Percentiles rank a stretch among this genome's conserved stretches.
Evolutionary conservation across 2,797 vertebrate species (phyloP).

Genomic region (Pelodytes ibericus): DNA sequence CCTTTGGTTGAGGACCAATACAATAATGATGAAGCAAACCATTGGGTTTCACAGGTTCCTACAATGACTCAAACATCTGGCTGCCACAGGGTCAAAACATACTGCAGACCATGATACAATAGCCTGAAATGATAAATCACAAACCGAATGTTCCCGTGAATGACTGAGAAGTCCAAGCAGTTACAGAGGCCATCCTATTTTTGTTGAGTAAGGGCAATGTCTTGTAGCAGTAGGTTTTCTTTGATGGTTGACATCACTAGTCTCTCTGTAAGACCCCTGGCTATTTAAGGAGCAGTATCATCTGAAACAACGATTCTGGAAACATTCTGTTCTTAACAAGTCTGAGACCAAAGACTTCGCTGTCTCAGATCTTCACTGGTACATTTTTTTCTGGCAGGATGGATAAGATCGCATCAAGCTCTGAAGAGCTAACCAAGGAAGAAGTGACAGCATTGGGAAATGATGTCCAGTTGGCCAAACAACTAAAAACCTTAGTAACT

Average conservation of each 20-base stretch:
- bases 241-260: background rate
- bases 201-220: background rate
- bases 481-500: no score
- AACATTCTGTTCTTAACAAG: conserved; percentile 1
- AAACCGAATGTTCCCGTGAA: no score
- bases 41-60: no score
- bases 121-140: no score
- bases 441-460: background rate
- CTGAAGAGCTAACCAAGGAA: background rate
- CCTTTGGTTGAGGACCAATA: no score
- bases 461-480: background rate
- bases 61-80: no score
- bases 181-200: no score
- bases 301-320: background rate
- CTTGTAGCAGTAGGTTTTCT: background rate
- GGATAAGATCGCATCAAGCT: conserved; percentile 1
- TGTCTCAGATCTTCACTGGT: background rate
- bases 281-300: background rate
- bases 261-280: background rate
- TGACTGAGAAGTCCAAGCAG: no score
- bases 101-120: no score
- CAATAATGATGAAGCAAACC: no score
- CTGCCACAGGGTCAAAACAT: no score
- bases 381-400: background rate
- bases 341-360: background rate